Evolutionary conservation across 1,140 invertebrate species (phyloP).

Genomic region (Proales similis): DNA sequence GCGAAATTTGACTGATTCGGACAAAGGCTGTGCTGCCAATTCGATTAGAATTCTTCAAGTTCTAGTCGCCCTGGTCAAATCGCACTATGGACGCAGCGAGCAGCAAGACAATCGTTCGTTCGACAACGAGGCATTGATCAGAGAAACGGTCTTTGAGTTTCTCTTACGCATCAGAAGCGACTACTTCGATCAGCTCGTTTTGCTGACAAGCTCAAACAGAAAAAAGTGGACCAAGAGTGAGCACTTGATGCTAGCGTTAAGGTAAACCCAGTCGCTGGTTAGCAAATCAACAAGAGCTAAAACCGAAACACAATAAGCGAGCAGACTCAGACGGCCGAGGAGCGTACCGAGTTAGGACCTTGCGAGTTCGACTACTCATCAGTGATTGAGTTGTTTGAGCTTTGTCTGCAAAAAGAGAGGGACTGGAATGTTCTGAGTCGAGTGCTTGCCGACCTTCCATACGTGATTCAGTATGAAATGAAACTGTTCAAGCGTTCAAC

Average conservation of each 20-base stretch:
- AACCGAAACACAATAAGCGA: too few species aligned
- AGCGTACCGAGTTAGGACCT: too few species aligned
- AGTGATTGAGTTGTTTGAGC: too few species aligned
- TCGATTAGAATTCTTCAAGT: slow-evolving; percentile 20
- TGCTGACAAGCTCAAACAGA: background rate
- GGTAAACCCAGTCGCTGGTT: slow-evolving; percentile 11
- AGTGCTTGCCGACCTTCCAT: slow-evolving; percentile 8
- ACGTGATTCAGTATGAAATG: slow-evolving; percentile 34
- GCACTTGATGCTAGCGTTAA: background rate
- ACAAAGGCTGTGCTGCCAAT: background rate
- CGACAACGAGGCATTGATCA: slow-evolving; percentile 11
- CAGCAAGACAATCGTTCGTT: too few species aligned
- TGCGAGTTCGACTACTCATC: too few species aligned
- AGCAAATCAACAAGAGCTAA: too few species aligned
- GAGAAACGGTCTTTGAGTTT: slow-evolving; percentile 31
- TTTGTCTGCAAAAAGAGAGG: slow-evolving; percentile 3
- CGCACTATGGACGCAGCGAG: too few species aligned
- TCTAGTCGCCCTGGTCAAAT: too few species aligned
- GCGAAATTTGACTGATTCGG: slow-evolving; percentile 1
- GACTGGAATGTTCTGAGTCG: slow-evolving; percentile 27
- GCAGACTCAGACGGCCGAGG: too few species aligned
- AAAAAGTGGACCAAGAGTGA: slow-evolving; percentile 1
- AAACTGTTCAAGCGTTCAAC: slow-evolving; percentile 9
- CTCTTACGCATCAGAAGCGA: slow-evolving; percentile 18
- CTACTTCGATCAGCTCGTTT: background rate